Percentiles rank a stretch among this genome's conserved stretches.
Conservation (phyloP, 2,888 invertebrate species). For the Mesopsocus fuscifrons region DNA sequence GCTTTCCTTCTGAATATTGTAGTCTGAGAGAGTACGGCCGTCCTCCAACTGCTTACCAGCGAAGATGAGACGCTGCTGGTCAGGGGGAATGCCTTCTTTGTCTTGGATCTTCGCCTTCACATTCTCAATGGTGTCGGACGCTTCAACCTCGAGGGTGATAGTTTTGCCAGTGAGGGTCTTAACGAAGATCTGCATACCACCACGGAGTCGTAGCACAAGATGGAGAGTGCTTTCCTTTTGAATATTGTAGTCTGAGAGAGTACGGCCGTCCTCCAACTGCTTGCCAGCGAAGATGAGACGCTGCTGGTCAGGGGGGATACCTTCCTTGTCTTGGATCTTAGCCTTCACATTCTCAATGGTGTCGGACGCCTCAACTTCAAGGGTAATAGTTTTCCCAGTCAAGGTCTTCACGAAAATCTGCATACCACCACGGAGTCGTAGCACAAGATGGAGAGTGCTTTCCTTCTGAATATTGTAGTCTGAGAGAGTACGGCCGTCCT, state of each 20-base stretch:
- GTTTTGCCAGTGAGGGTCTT: constrained; percentile 87
- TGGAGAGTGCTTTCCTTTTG: constrained; percentile 34
- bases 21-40: constrained; percentile 32
- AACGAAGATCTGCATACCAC: constrained; percentile 86
- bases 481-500: constrained; percentile 2
- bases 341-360: constrained; percentile 8
- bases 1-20: constrained; percentile 43
- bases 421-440: constrained; percentile 6
- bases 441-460: constrained; percentile 27
- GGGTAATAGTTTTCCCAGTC: constrained; percentile 21
- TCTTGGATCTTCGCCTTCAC: constrained; percentile 82
- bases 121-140: constrained; percentile 83
- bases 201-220: constrained; percentile 32
- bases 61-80: constrained; percentile 75
- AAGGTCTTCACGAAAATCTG: constrained; percentile 23
- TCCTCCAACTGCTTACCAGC: constrained; percentile 43
- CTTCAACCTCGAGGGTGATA: constrained; percentile 79
- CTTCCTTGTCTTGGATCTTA: constrained; percentile 8
- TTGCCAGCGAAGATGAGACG: constrained; percentile 11
- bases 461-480: constrained; percentile 17
- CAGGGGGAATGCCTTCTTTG: constrained; percentile 68
- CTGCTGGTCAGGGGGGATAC: constrained; percentile 7
- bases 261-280: constrained; percentile 28
- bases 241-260: constrained; percentile 34
- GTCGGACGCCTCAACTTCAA: constrained; percentile 27